phyloP scores from a whole-genome alignment of 2,113 vertebrate genomes.

The Heptranchias perlo region DNA sequence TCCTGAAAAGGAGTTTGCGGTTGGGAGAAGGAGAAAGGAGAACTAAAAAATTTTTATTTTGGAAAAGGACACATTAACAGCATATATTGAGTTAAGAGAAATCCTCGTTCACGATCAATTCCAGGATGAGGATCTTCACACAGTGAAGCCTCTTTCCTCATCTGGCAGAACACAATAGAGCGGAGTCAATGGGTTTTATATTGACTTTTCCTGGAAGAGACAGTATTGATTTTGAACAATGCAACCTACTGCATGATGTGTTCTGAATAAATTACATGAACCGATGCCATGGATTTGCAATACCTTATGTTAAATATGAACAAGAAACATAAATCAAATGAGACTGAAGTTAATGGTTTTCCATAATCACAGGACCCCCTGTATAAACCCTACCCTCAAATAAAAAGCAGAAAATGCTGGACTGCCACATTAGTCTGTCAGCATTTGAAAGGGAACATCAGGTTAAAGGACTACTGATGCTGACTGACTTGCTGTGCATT shows the following conservation, averaged over 20 bases:
- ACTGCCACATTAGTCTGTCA: not conserved
- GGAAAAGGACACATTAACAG: not conserved
- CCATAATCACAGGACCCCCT: not conserved
- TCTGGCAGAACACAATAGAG: not conserved
- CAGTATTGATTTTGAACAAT: not conserved
- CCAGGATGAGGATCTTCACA: not conserved
- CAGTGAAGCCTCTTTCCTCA: not conserved
- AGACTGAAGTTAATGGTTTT: not conserved
- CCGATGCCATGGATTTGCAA: not conserved
- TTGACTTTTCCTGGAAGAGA: not conserved
- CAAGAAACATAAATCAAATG: not conserved
- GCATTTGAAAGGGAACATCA: not conserved
- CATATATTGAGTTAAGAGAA: not conserved
- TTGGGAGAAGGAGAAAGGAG: not conserved
- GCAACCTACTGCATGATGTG: not conserved
- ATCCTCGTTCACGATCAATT: not conserved
- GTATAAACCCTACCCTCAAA: not conserved
- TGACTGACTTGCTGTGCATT: not conserved
- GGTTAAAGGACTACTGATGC: not conserved
- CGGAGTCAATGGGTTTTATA: not conserved
- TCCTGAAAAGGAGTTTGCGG: not conserved
- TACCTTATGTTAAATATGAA: not conserved
- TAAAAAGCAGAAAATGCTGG: not conserved
- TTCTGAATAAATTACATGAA: not conserved
- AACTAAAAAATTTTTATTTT: not conserved